Evolutionary conservation across 92 coral and sea anemone species (phyloP).

Genomic region (Anthopleura xanthogrammica): DNA sequence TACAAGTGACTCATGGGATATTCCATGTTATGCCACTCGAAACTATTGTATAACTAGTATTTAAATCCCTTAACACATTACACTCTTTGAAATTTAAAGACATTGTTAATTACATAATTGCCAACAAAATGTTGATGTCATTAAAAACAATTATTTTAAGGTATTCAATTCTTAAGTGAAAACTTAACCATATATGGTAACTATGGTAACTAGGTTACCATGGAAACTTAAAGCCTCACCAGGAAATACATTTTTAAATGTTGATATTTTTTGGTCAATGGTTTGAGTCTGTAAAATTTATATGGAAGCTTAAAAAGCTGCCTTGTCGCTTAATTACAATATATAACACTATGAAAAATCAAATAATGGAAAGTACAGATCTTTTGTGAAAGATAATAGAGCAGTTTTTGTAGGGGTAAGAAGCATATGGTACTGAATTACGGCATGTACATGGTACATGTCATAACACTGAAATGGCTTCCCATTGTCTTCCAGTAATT

Average conservation of each 20-base stretch:
- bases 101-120: background rate
- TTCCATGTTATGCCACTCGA: no score
- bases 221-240: no score
- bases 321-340: background rate
- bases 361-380: background rate
- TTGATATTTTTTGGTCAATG: background rate
- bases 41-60: no score
- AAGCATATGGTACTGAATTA: no score
- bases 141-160: background rate
- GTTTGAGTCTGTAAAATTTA: background rate
- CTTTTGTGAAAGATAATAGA: no score
- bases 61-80: background rate
- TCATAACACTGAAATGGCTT: no score
- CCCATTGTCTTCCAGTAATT: no score
- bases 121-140: constrained; percentile 12
- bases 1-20: no score
- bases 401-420: no score
- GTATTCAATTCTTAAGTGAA: background rate
- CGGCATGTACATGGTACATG: no score
- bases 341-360: background rate
- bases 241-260: background rate
- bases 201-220: background rate
- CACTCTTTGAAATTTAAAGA: background rate
- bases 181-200: background rate
- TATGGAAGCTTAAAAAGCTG: constrained; percentile 3